Base-by-base conservation (phyloP, 2,888 invertebrate species). In the Ganaspis brasiliensis region DNA sequence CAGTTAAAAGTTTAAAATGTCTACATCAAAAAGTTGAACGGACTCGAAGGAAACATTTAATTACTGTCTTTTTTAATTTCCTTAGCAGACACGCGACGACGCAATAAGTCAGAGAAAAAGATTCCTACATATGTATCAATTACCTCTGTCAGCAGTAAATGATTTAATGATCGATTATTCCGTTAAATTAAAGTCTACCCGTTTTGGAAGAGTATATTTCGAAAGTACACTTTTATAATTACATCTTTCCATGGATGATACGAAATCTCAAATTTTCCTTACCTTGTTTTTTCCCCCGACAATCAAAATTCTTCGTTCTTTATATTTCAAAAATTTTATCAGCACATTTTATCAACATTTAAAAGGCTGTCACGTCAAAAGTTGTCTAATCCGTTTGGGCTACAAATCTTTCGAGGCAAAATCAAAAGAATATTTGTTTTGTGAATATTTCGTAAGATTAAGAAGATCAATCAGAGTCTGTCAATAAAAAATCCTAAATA, bases 161-260 rank as follows among this genome's bases (percentile, higher is more conserved):
- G 9, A 67, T 67, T 67, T 24, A 67, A 67, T 67, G 67, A 67
- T 67, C 45, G 67, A 67, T 67, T 67, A 67, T 24, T 67, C 67
- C 8, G 63, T 19, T 63, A 63, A 63, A 63, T 40, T 63, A 63
- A 19, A 63, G 63, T 63, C 19, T 40, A 37, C 40, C 19, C 4
- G 24, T 67, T 67, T 67, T 9, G 40, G 40, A 24, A n/a, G 40
- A 21, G 8, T 9, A 61, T 37, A 45, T 67, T 45, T 45, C 45
- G 45, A 67, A 67, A 67, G 67, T 67, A 24, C 24, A 45, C 21
- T 67, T 63, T 52, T 45, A 67, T 67, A 67, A 67, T 67, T 67
- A 21, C 24, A 12, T 12, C 14, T 2, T n/a, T 9, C n/a, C n/a
- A 52, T 9, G 24, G 3, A 67, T 24, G n/a, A 14, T 45, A 67